Evolutionary conservation across 2,797 vertebrate species (phyloP), one percentile per base, ranked within the genome.

Genomic region (Scarus forsteni): DNA sequence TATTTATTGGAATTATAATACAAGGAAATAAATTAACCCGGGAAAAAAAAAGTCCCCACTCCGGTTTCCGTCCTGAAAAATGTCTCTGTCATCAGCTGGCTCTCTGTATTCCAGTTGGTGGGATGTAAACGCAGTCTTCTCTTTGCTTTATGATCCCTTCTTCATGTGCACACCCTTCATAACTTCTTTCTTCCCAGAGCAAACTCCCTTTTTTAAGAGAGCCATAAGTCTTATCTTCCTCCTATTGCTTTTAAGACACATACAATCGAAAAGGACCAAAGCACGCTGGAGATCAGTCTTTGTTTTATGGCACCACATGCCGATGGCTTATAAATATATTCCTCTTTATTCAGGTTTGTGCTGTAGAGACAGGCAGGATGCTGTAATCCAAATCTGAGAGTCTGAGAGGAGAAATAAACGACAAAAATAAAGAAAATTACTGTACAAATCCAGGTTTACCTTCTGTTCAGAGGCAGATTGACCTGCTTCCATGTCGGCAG

Each of bases 11-110:
- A 89, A 82, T 85, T 92, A 91, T 93, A 89, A 91, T 94, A 94
- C 91, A 94, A 93, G 85, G 77, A 92, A 95, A 94, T 94, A 95
- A 95, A 94, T 94, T 86, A 93, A 87, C 74, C 70, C 42, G 62
- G 68, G n/a, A n/a, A 40, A 56, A 52, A 66, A 63, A 70, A 66
- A 44, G 8, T 44, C 59, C 58, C 36, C 50, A 46, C 38, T 46
- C 14, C 40, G 13, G 62, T n/a, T 52, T 76, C 63, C 70, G 52
- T 72, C 72, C 70, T 46, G 46, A 34, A 78, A n/a, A 89, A 70
- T 61, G 82, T 84, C 70, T 81, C 66, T 62, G 56, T 75, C 60
- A 59, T 80, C 65, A 68, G 77, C 73, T 78, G 74, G 57, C 59
- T 79, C 60, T 89, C 55, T 52, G 69, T 79, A 49, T 74, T 85